Evolutionary conservation across 37 sponge, comb jelly and placozoan genomes (phyloP).

Genomic region (Trichoplax adhaerens): DNA sequence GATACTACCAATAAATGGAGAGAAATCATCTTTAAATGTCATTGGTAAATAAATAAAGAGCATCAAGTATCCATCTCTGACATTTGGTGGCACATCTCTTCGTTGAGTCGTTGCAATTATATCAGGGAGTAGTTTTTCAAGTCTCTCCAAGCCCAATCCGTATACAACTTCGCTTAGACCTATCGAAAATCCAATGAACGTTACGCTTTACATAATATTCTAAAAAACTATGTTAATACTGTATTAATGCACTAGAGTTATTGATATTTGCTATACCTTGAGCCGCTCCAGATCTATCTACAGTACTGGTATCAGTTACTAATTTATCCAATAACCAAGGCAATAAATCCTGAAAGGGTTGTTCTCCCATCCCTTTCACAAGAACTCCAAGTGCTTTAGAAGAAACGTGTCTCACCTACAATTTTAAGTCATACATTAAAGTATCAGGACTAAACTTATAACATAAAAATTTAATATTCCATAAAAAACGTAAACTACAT

Average conservation of each 20-base stretch:
- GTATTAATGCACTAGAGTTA: not conserved
- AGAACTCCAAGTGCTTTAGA: conserved; percentile 75
- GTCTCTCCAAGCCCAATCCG: conserved; percentile 40
- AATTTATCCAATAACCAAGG: conserved; percentile 74
- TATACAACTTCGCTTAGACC: conserved; percentile 28
- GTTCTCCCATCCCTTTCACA: conserved; percentile 70
- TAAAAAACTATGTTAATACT: too few relatives aligned
- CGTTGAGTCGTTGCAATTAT: conserved; percentile 47
- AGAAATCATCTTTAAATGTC: conserved; percentile 56
- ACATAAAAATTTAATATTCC: too few relatives aligned
- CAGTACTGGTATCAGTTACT: conserved; percentile 52
- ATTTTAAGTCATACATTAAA: too few relatives aligned
- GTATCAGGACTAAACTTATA: not conserved
- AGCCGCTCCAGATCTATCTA: conserved; percentile 93
- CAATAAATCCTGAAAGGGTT: conserved; percentile 48
- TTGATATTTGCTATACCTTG: conserved; percentile 31
- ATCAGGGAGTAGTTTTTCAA: conserved; percentile 55
- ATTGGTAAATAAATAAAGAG: conserved; percentile 84
- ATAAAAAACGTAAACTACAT: conserved; percentile 17
- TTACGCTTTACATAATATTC: too few relatives aligned
- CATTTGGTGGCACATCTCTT: conserved; percentile 32
- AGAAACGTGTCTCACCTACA: conserved; percentile 31
- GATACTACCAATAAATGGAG: conserved; percentile 45
- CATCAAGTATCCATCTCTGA: conserved; percentile 88
- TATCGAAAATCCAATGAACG: too few relatives aligned